Evolutionary conservation across 2,797 vertebrate genomes (phyloP).

Genomic region (Girardinus metallicus): DNA sequence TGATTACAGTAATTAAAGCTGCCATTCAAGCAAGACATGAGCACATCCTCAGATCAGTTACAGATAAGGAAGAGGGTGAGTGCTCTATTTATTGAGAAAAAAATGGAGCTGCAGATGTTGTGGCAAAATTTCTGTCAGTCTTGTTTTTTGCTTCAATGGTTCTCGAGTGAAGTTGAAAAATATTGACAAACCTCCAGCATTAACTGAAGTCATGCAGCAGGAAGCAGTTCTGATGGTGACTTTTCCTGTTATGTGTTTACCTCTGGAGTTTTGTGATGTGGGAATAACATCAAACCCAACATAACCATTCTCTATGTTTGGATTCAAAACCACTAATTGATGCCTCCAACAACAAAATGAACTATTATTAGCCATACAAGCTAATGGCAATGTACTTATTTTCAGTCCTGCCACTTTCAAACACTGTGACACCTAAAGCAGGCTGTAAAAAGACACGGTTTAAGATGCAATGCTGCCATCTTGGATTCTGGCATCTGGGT

Average conservation of each 20-base stretch:
- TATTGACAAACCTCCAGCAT: background rate
- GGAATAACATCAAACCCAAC: background rate
- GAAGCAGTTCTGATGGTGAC: too few species aligned
- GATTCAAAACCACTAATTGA: background rate
- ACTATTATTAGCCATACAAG: background rate
- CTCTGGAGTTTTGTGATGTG: background rate
- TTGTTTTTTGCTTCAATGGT: background rate
- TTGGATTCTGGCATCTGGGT: background rate
- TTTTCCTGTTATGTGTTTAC: background rate
- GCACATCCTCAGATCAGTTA: background rate
- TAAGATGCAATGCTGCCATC: background rate
- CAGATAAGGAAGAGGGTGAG: background rate
- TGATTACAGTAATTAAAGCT: slow-evolving; percentile 20
- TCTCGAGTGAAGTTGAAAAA: background rate
- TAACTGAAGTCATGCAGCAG: background rate
- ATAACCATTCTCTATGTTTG: background rate
- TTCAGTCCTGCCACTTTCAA: background rate
- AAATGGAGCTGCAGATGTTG: too few species aligned
- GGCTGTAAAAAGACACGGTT: background rate
- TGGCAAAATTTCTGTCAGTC: background rate
- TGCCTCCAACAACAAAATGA: background rate
- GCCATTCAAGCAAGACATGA: background rate
- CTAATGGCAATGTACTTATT: background rate
- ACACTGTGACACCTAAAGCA: background rate
- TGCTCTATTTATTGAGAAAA: background rate